These are phyloP conservation scores for Zootoca vivipara DNA, from an alignment of 2,113 vertebrate genomes.

Conservation along the genomic window DNA sequence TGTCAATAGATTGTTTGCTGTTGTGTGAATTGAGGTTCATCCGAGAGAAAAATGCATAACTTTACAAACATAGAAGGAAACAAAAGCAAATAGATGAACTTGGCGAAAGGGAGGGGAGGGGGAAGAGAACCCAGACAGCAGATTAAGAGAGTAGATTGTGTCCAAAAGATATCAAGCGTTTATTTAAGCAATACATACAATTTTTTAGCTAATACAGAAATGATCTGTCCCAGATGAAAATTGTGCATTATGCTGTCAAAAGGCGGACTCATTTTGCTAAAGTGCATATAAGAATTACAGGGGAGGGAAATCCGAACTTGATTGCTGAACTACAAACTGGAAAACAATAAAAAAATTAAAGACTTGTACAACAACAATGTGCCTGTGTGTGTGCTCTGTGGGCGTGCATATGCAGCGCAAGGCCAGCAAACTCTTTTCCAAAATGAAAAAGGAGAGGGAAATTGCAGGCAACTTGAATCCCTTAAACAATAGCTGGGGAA, in stretches of 20 bases:
- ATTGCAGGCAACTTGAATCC: not conserved
- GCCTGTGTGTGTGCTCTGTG: not conserved
- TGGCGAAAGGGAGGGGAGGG: slow-evolving; percentile 10
- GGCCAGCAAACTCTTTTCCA: too few relatives aligned
- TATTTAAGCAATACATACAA: not conserved
- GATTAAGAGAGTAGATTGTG: slow-evolving; percentile 26
- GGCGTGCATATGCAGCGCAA: fast-evolving
- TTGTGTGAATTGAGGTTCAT: slow-evolving; percentile 30
- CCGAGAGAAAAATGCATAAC: not conserved
- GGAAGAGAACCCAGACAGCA: fast-evolving
- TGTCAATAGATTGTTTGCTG: slow-evolving; percentile 29
- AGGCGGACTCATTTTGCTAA: slow-evolving; percentile 42
- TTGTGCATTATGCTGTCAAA: not conserved
- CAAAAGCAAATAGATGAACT: not conserved
- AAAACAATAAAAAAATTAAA: slow-evolving; percentile 47
- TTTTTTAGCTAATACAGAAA: slow-evolving; percentile 30
- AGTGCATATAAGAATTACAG: slow-evolving; percentile 29
- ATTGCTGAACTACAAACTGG: slow-evolving; percentile 41
- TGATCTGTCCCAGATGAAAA: slow-evolving; percentile 9
- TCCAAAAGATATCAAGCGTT: slow-evolving; percentile 10
- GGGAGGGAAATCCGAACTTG: slow-evolving; percentile 27
- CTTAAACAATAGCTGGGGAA: not conserved
- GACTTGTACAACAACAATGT: slow-evolving; percentile 26
- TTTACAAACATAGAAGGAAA: slow-evolving; percentile 25
- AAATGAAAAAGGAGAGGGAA: not conserved